Percentiles rank a stretch among this genome's conserved stretches.
phyloP scores from a whole-genome alignment of 2,113 vertebrate species.

The Prunella fulvescens region DNA sequence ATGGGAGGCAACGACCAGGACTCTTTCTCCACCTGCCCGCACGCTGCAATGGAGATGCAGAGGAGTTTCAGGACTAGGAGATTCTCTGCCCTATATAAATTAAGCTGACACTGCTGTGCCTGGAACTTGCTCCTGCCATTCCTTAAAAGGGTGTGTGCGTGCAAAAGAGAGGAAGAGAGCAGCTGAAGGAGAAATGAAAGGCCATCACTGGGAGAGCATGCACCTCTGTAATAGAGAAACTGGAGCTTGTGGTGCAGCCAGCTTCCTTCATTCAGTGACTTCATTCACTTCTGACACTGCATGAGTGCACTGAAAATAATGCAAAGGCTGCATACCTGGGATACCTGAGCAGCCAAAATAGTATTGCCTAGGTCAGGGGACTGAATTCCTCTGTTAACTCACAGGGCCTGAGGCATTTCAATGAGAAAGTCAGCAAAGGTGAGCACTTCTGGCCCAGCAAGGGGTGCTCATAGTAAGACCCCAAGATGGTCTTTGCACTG shows the following conservation, averaged over 20 bases:
- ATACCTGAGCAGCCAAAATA: not conserved
- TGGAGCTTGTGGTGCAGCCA: not conserved
- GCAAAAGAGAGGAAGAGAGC: not conserved
- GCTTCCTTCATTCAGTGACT: not conserved
- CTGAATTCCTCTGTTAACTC: not conserved
- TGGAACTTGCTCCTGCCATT: not conserved
- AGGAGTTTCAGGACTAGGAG: not conserved
- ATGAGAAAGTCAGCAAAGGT: not conserved
- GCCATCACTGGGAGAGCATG: not conserved
- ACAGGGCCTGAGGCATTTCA: not conserved
- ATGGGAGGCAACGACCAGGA: not conserved
- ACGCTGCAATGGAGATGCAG: not conserved
- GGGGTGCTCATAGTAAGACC: not conserved
- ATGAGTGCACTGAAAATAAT: not conserved
- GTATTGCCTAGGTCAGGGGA: not conserved
- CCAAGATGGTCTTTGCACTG: not conserved
- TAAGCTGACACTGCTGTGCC: rapidly evolving
- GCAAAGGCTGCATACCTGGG: not conserved
- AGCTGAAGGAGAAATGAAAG: conserved; percentile 24
- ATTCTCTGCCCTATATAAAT: not conserved
- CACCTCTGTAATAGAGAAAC: not conserved
- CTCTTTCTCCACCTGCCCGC: not conserved
- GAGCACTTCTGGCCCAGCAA: not conserved
- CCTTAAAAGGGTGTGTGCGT: not conserved
- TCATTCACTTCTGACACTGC: not conserved